phyloP scores from a whole-genome alignment of 2,797 vertebrate species.

The Taeniopygia guttata region DNA sequence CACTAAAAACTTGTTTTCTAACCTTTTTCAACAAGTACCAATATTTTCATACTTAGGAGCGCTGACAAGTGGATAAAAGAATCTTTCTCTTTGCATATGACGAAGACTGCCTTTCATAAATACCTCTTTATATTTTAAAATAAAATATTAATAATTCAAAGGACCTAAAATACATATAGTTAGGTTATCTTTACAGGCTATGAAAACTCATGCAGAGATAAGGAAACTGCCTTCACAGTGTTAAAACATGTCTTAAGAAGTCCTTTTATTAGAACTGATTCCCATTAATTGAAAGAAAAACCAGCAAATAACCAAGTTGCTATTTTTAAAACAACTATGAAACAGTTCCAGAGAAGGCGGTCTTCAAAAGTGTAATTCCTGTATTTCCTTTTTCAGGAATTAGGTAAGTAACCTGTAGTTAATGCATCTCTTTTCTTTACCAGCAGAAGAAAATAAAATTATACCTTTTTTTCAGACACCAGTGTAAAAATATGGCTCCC shows the following conservation, averaged over 20 bases:
- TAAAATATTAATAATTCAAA: background rate
- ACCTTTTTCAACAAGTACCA: background rate
- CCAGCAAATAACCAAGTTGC: fast-evolving
- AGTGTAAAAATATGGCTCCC: background rate
- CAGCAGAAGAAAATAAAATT: background rate
- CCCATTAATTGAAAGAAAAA: background rate
- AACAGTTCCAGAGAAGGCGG: background rate
- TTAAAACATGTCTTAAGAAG: background rate
- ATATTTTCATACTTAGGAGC: background rate
- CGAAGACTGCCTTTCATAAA: background rate
- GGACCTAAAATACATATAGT: background rate
- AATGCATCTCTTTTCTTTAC: background rate
- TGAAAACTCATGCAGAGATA: background rate
- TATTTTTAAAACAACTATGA: background rate
- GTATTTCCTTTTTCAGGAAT: background rate
- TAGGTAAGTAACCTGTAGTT: background rate
- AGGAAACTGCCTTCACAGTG: background rate
- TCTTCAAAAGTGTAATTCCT: background rate
- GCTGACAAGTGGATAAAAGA: background rate
- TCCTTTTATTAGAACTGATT: background rate
- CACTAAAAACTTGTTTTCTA: background rate
- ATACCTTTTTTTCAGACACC: background rate
- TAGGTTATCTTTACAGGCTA: background rate
- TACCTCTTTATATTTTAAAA: background rate
- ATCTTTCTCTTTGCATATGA: background rate